Evolutionary conservation across 2,888 invertebrate genomes (phyloP).

Genomic region (Drosophila paramelanica): DNA sequence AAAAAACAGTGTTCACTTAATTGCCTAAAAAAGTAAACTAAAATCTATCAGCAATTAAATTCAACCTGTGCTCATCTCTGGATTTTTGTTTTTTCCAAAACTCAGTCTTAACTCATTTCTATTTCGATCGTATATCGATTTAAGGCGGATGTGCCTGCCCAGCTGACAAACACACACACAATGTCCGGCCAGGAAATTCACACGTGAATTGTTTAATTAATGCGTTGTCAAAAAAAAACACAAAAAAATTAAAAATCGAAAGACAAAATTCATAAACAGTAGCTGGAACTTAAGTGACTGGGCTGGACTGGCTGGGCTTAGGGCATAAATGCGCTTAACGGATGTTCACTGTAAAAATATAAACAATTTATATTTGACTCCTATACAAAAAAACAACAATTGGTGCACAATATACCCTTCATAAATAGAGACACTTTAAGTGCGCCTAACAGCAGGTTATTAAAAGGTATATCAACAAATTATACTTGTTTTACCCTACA

Average conservation of each 20-base stretch:
- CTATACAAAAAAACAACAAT: not conserved
- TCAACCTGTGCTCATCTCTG: not conserved
- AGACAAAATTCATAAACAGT: slow-evolving; percentile 31
- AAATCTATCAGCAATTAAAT: slow-evolving; percentile 9
- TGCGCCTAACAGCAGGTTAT: too few relatives aligned
- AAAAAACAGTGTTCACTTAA: not conserved
- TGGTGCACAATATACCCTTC: too few relatives aligned
- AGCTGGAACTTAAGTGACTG: not conserved
- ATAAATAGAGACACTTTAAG: too few relatives aligned
- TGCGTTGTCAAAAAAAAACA: slow-evolving; percentile 42
- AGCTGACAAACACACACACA: slow-evolving; percentile 15
- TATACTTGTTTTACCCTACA: too few relatives aligned
- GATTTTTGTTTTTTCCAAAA: not conserved
- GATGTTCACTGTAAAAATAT: slow-evolving; percentile 46
- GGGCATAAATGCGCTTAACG: slow-evolving; percentile 51
- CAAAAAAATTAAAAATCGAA: slow-evolving; percentile 6
- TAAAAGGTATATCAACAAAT: too few relatives aligned
- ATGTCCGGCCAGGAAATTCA: slow-evolving; percentile 79
- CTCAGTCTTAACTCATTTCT: slow-evolving; percentile 13
- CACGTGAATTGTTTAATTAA: slow-evolving; percentile 82
- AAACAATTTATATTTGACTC: slow-evolving; percentile 13
- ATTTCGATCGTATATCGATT: slow-evolving; percentile 43
- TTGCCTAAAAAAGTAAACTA: not conserved
- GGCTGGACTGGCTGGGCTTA: slow-evolving; percentile 4
- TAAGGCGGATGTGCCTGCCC: slow-evolving; percentile 48